Evolutionary conservation across 2,113 vertebrate species (phyloP).

Genomic region (Sialia sialis): DNA sequence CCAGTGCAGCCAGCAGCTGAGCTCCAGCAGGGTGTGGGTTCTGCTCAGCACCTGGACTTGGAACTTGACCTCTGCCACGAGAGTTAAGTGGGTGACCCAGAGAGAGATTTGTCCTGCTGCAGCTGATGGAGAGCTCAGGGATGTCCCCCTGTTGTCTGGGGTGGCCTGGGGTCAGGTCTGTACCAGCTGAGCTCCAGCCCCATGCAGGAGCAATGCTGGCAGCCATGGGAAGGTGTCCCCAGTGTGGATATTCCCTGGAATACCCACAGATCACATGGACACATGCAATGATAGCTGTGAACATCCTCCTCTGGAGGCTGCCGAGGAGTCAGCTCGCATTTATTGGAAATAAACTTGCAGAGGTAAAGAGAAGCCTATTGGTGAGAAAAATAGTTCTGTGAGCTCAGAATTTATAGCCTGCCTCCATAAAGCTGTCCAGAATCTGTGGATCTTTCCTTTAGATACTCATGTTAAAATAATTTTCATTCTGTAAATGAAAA

Average conservation of each 20-base stretch:
- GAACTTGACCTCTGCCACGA: not conserved
- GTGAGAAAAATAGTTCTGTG: slow-evolving; percentile 34
- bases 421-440: slow-evolving; percentile 57
- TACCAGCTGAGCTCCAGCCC: not conserved
- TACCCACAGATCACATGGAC: accelerated
- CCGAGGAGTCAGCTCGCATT: not conserved
- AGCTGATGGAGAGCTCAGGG: not conserved
- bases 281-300: not conserved
- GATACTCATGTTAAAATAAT: slow-evolving; percentile 61
- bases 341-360: slow-evolving; percentile 10
- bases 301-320: not conserved
- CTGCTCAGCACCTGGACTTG: accelerated
- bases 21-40: accelerated
- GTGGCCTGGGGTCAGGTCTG: not conserved
- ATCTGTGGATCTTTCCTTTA: not conserved
- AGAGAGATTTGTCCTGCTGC: not conserved
- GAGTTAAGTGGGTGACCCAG: not conserved
- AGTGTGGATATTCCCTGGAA: not conserved
- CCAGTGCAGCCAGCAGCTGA: not conserved
- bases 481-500: slow-evolving; percentile 58
- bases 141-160: not conserved
- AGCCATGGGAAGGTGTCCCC: accelerated
- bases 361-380: slow-evolving; percentile 21
- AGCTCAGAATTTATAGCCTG: slow-evolving; percentile 44
- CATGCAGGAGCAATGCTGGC: not conserved